phyloP scores from a whole-genome alignment of 2,797 vertebrate species.

The Clarias platycephalus region DNA sequence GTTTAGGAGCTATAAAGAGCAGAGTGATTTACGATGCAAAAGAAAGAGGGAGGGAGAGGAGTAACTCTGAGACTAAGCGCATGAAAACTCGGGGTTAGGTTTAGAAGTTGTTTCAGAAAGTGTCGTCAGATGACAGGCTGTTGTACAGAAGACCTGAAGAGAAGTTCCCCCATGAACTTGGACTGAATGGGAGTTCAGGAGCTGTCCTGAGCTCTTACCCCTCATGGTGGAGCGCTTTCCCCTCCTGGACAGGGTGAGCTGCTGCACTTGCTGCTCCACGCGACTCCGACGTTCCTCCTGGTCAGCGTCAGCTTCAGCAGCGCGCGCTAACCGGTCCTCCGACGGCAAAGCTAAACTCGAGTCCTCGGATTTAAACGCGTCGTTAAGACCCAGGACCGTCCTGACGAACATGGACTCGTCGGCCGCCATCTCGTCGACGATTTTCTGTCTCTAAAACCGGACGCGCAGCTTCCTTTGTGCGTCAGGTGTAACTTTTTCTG shows the following conservation, averaged over 20 bases:
- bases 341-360: conserved; percentile 51
- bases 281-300: conserved; percentile 34
- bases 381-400: conserved; percentile 34
- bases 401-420: conserved; percentile 49
- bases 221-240: conserved; percentile 25
- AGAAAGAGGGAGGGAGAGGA: no score
- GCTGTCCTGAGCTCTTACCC: conserved; percentile 23
- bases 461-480: conserved; percentile 20
- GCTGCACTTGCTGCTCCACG: conserved; percentile 58
- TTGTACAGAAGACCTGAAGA: no score
- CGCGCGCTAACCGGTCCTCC: conserved; percentile 29
- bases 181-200: not conserved
- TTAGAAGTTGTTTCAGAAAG: no score
- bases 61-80: no score
- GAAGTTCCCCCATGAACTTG: not conserved
- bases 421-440: conserved; percentile 43
- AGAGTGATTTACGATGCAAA: no score
- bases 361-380: conserved; percentile 30
- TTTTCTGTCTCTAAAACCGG: not conserved
- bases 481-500: conserved; percentile 47
- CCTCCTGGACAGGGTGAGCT: conserved; percentile 55
- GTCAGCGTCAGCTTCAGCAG: not conserved
- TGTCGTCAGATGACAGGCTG: no score
- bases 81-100: no score
- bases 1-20: no score